phyloP scores from a whole-genome alignment of 2,888 invertebrate genomes.

The Ophion costatus region DNA sequence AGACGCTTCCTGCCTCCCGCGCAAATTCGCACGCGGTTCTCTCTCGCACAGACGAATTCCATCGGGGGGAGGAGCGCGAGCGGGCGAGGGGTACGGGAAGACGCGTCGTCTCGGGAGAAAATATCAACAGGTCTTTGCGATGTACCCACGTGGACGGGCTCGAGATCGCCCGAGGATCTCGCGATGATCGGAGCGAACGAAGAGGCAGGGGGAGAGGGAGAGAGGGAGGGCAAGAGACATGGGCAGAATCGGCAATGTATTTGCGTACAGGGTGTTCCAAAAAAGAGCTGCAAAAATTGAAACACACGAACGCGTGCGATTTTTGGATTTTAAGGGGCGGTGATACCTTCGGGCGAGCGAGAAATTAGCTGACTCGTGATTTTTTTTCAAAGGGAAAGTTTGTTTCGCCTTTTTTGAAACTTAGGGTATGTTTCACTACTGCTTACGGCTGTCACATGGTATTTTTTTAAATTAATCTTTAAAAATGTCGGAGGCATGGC shows the following conservation, averaged over 20 bases:
- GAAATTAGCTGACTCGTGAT: too few relatives aligned
- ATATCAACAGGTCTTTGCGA: constrained; percentile 41
- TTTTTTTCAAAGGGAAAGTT: too few relatives aligned
- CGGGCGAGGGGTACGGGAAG: background rate
- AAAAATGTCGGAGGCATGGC: too few relatives aligned
- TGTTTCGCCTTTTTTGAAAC: too few relatives aligned
- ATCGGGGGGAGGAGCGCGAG: background rate
- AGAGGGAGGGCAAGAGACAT: background rate
- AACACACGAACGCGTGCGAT: too few relatives aligned
- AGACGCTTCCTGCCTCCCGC: constrained; percentile 51
- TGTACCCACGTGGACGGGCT: constrained; percentile 23
- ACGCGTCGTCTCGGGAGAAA: constrained; percentile 13
- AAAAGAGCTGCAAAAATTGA: background rate
- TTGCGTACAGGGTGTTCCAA: background rate
- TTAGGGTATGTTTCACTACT: too few relatives aligned
- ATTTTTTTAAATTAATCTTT: too few relatives aligned
- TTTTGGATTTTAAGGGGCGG: too few relatives aligned
- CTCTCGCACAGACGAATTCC: background rate
- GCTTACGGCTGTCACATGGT: too few relatives aligned
- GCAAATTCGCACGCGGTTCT: constrained; percentile 35
- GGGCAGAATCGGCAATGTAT: constrained; percentile 18
- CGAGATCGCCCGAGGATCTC: constrained; percentile 16
- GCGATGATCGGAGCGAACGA: background rate
- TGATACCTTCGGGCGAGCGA: too few relatives aligned
- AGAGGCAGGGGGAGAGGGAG: constrained; percentile 9